Percentiles rank a stretch among this genome's conserved stretches.
Evolutionary conservation across 2,888 invertebrate genomes (phyloP).

Genomic region (Hyles lineata): DNA sequence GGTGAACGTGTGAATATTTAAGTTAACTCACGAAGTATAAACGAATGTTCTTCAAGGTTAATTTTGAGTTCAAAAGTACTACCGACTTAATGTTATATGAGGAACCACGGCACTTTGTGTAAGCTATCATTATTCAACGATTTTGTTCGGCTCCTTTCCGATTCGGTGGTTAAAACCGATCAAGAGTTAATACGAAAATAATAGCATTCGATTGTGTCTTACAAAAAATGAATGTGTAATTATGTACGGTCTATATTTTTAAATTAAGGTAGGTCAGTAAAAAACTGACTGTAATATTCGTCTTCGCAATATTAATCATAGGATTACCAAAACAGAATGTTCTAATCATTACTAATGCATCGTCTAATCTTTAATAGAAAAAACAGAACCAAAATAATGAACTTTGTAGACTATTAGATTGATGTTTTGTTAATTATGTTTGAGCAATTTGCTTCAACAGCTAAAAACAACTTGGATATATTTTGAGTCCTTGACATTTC

Average conservation of each 20-base stretch:
- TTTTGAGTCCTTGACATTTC: no score
- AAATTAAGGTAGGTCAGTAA: slow-evolving; percentile 48
- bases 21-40: not conserved
- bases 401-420: no score
- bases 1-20: not conserved
- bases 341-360: not conserved
- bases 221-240: slow-evolving; percentile 68
- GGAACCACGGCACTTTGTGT: slow-evolving; percentile 52
- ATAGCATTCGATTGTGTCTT: slow-evolving; percentile 73
- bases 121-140: slow-evolving; percentile 73
- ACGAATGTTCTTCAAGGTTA: not conserved
- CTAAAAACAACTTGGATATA: no score
- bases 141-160: slow-evolving; percentile 62
- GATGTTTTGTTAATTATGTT: no score
- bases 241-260: slow-evolving; percentile 51
- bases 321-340: not conserved
- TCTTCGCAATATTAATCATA: slow-evolving; percentile 14
- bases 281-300: slow-evolving; percentile 23
- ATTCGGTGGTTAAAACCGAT: slow-evolving; percentile 72
- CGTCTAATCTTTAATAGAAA: no score
- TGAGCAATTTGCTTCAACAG: no score
- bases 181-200: slow-evolving; percentile 79
- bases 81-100: slow-evolving; percentile 15
- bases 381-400: not conserved
- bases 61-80: slow-evolving; percentile 27